Percentiles rank a stretch among this genome's conserved stretches.
Conservation (phyloP, 1,140 invertebrate genomes). For the Drosophila nannoptera region DNA sequence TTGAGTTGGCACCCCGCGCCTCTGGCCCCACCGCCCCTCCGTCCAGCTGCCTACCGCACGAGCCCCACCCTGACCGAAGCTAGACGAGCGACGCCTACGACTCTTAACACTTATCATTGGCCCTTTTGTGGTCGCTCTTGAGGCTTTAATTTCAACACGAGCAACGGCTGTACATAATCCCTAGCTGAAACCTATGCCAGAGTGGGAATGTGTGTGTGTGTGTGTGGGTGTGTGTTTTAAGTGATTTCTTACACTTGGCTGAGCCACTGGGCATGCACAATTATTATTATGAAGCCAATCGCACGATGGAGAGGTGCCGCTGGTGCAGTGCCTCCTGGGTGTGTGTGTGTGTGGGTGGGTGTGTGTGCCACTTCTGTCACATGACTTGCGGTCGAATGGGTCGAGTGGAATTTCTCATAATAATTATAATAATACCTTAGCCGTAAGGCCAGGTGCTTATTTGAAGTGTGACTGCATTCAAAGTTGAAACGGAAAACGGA, state of each 20-base stretch:
- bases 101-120: slow-evolving; percentile 65
- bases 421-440: slow-evolving; percentile 53
- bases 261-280: slow-evolving; percentile 58
- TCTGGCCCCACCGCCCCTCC: no score
- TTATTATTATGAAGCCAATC: slow-evolving; percentile 50
- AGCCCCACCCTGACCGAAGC: no score
- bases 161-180: slow-evolving; percentile 11
- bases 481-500: slow-evolving; percentile 68
- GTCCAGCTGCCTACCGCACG: no score
- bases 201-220: no score
- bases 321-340: slow-evolving; percentile 13
- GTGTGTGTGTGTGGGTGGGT: slow-evolving; percentile 19
- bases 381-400: slow-evolving; percentile 56
- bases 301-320: neutral
- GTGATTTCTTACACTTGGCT: slow-evolving; percentile 69
- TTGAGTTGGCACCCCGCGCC: slow-evolving; percentile 47
- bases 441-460: slow-evolving; percentile 61
- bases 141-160: slow-evolving; percentile 54
- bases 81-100: slow-evolving; percentile 28
- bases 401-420: slow-evolving; percentile 30
- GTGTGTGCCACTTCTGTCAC: slow-evolving; percentile 69
- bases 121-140: slow-evolving; percentile 48
- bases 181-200: slow-evolving; percentile 11
- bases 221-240: slow-evolving; percentile 46
- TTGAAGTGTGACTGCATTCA: slow-evolving; percentile 73